Percentiles rank a stretch among this genome's conserved stretches.
These are phyloP conservation scores for Troides helena DNA, from an alignment of 2,888 invertebrate species.

Conservation along the genomic window DNA sequence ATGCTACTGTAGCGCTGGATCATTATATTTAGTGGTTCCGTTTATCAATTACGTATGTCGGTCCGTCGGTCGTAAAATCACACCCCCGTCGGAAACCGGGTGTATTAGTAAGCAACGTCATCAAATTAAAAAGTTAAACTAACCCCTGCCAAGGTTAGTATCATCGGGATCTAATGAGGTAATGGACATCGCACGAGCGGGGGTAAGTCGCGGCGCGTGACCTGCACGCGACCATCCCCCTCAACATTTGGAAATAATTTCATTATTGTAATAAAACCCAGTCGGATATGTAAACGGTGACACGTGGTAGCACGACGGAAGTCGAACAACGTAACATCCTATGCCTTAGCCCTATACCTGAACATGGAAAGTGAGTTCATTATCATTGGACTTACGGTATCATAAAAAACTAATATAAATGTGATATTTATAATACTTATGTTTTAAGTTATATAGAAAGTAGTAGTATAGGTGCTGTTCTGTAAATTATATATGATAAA, in stretches of 20 bases:
- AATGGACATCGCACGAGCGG: slow-evolving; percentile 54
- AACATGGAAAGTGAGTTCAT: not conserved
- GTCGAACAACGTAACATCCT: slow-evolving; percentile 46
- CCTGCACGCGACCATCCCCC: slow-evolving; percentile 57
- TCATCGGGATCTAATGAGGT: slow-evolving; percentile 71
- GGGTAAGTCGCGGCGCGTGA: slow-evolving; percentile 47
- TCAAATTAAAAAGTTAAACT: slow-evolving; percentile 73
- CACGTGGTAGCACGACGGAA: slow-evolving; percentile 50
- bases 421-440: slow-evolving; percentile 7
- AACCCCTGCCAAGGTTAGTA: slow-evolving; percentile 50
- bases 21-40: not conserved
- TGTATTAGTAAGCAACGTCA: slow-evolving; percentile 50
- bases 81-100: slow-evolving; percentile 56
- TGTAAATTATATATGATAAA: too few relatives aligned
- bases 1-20: too few relatives aligned
- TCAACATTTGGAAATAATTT: slow-evolving; percentile 61
- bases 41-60: slow-evolving; percentile 25
- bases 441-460: too few relatives aligned
- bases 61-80: slow-evolving; percentile 50
- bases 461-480: too few relatives aligned
- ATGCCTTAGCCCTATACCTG: too few relatives aligned
- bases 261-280: slow-evolving; percentile 75
- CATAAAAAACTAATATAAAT: not conserved
- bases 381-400: not conserved
- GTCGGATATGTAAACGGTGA: slow-evolving; percentile 73